These are phyloP conservation scores for Datnioides undecimradiatus DNA, from an alignment of 2,113 vertebrate species.

Conservation along the genomic window DNA sequence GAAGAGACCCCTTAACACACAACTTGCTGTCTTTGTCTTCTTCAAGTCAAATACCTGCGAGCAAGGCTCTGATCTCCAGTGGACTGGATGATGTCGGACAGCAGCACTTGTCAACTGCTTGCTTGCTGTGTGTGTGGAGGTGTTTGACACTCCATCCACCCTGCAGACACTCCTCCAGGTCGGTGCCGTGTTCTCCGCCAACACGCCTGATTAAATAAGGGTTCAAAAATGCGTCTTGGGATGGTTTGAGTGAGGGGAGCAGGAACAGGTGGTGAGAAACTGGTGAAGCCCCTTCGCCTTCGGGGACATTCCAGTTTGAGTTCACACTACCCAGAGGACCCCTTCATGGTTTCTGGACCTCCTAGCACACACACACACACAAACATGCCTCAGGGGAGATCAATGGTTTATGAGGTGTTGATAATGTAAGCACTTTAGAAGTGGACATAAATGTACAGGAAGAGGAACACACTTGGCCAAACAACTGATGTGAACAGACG, in stretches of 20 bases:
- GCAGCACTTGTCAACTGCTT: conserved; percentile 11
- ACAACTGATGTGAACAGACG: neutral
- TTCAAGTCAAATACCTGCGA: conserved; percentile 20
- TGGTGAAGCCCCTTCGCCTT: conserved; percentile 54
- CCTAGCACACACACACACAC: neutral
- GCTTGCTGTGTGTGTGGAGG: conserved; percentile 4
- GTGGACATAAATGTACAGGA: neutral
- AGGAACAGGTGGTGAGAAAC: conserved; percentile 52
- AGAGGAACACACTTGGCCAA: neutral
- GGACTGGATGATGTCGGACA: conserved; percentile 26
- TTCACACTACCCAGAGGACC: conserved; percentile 31
- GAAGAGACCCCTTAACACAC: neutral
- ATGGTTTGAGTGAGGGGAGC: conserved; percentile 35
- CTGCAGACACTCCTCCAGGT: conserved; percentile 20
- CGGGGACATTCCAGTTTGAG: conserved; percentile 67
- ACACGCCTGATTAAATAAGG: conserved; percentile 45
- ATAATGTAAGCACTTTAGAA: neutral
- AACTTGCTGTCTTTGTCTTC: neutral
- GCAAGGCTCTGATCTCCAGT: conserved; percentile 15
- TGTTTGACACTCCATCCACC: conserved; percentile 15
- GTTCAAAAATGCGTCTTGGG: conserved; percentile 27
- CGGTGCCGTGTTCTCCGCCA: neutral
- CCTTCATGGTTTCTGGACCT: conserved; percentile 24
- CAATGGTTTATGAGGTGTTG: neutral
- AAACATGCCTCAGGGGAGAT: neutral